These are phyloP conservation scores for Ictidomys tridecemlineatus DNA, from an alignment of 2,113 vertebrate genomes.

Conservation along the genomic window DNA sequence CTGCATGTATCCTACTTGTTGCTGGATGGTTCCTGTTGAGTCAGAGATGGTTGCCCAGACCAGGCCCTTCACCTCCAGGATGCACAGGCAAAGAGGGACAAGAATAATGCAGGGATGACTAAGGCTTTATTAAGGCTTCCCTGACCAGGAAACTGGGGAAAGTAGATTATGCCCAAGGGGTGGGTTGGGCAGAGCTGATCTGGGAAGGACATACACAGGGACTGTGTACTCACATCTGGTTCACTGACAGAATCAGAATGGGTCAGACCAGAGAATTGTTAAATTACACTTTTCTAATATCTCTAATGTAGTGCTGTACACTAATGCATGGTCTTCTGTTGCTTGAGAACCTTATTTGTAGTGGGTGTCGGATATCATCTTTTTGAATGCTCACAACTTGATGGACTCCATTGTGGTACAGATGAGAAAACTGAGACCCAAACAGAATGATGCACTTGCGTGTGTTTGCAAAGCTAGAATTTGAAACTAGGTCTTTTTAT, in stretches of 20 bases:
- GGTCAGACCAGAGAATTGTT: neutral
- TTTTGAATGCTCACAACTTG: neutral
- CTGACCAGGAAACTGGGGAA: neutral
- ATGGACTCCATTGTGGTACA: neutral
- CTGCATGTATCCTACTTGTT: neutral
- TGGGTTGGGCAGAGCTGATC: neutral
- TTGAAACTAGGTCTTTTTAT: neutral
- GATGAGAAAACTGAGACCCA: neutral
- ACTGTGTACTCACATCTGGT: neutral
- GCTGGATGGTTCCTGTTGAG: neutral
- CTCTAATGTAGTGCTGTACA: neutral
- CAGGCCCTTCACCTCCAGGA: neutral
- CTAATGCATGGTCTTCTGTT: neutral
- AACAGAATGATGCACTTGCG: neutral
- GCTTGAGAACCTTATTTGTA: neutral
- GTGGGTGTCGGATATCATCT: neutral
- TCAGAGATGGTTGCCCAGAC: neutral
- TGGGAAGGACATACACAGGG: neutral
- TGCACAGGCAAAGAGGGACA: neutral
- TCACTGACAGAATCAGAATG: neutral
- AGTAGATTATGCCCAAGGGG: neutral
- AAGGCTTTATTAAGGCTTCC: neutral
- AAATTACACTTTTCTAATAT: neutral
- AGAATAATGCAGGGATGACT: neutral
- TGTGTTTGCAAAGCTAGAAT: neutral